Percentiles rank a stretch among this genome's conserved stretches.
Conservation (phyloP, 2,888 invertebrate species). For the Machimus rusticus region DNA sequence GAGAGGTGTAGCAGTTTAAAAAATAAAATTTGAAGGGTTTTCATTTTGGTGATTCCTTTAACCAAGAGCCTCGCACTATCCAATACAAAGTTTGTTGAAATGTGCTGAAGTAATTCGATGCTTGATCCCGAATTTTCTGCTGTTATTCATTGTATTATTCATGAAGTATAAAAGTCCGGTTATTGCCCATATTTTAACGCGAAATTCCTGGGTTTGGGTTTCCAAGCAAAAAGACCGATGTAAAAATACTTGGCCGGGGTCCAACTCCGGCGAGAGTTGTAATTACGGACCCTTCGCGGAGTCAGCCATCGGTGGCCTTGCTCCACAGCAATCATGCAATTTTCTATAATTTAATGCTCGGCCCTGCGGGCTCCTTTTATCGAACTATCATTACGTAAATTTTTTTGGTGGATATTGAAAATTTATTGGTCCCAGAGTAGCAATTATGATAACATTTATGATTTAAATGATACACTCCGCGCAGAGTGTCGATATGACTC, state of each 20-base stretch:
- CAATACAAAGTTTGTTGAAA: no score
- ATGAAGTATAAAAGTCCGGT: background rate
- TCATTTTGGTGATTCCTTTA: no score
- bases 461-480: background rate
- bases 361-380: conserved; percentile 1
- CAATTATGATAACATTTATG: conserved; percentile 6
- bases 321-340: background rate
- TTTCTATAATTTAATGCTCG: background rate
- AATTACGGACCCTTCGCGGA: background rate
- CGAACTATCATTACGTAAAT: background rate
- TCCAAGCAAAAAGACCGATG: background rate
- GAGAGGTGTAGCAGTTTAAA: no score
- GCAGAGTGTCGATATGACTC: background rate
- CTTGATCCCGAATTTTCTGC: no score
- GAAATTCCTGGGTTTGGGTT: background rate
- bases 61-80: no score
- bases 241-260: background rate
- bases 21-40: no score
- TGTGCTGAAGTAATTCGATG: no score
- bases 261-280: background rate
- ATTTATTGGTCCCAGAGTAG: background rate
- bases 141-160: background rate
- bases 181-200: background rate
- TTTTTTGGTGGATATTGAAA: conserved; percentile 4
- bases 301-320: background rate